Base-by-base conservation (phyloP, 2,888 invertebrate genomes). In the Tortrix viridana region DNA sequence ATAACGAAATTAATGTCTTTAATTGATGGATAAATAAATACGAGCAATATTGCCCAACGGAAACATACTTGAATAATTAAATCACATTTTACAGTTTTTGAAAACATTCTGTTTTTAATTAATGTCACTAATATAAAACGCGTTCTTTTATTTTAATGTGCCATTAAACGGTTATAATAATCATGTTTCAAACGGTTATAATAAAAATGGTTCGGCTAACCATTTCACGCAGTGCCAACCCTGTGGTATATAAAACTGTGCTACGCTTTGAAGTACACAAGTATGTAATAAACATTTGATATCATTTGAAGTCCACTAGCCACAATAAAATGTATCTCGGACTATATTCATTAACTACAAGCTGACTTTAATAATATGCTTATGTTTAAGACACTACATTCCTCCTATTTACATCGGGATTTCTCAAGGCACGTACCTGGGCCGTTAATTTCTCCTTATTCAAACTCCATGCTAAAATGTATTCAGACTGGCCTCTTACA, bases 291-390 rank as follows among this genome's bases (percentile, higher is more conserved):
- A 50, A 50, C 50, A 37, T 37, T 37, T 37, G 37, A 50, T 50
- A 50, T 37, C 50, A 50, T 50, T 50, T 20, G 50, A 50, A 50
- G 37, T 50, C 32, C 32, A 37, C 32, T 32, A 18, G 32, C 49
- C 32, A 2, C 49, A 16, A 37, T 50, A 37, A 50, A 50, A 32
- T 20, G 50, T 49, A 48, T 48, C 9, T 18, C 19, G 37, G 12
- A 14, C 32, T 26, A 19, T 19, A 50, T 50, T 50, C 37, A 50
- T 12, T 14, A 50, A 50, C 50, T 37, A 7, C 19, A 37, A 50
- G 14, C 32, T 14, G 19, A 50, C 37, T 37, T 50, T 37, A 37
- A 32, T 50, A 12, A 16, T 19, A n/a, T 12, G 9, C 3, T 32
- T 32, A 32, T 32, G 12, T 32, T 32, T 32, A 3, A 32, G 12